Evolutionary conservation across 2,888 invertebrate species (phyloP).

Genomic region (Brenthis hecate): DNA sequence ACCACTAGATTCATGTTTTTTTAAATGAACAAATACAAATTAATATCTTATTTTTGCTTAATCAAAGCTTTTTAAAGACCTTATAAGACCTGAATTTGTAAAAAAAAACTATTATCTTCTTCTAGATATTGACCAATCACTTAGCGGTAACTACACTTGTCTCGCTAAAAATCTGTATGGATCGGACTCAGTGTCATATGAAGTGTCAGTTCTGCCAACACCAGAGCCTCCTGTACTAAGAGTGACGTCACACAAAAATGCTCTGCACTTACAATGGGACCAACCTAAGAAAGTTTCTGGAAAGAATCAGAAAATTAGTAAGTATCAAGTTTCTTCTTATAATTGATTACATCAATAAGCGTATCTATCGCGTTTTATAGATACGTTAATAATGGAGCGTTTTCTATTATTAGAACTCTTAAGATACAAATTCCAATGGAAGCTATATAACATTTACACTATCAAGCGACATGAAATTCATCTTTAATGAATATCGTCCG

Average conservation of each 20-base stretch:
- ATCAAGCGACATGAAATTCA: too few species aligned
- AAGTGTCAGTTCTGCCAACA: constrained; percentile 88
- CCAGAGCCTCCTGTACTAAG: constrained; percentile 86
- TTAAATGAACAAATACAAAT: too few species aligned
- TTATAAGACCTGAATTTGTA: too few species aligned
- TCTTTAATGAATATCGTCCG: too few species aligned
- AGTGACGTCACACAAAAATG: constrained; percentile 71
- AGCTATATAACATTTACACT: too few species aligned
- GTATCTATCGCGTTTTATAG: too few species aligned
- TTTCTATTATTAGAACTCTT: too few species aligned
- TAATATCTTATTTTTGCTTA: too few species aligned
- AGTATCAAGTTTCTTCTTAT: constrained; percentile 41
- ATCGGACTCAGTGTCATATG: constrained; percentile 90
- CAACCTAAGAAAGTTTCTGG: constrained; percentile 64
- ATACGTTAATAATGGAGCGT: not conserved
- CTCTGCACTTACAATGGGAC: constrained; percentile 84
- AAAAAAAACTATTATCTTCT: constrained; percentile 24
- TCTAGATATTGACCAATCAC: constrained; percentile 86
- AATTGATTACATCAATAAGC: not conserved
- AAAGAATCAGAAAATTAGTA: constrained; percentile 67
- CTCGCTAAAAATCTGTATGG: constrained; percentile 92
- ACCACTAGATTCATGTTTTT: too few species aligned
- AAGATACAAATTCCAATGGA: too few species aligned
- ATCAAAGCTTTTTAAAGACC: too few species aligned
- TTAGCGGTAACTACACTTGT: constrained; percentile 91